Evolutionary conservation across 2,888 invertebrate species (phyloP).

Genomic region (Resseliella maxima): DNA sequence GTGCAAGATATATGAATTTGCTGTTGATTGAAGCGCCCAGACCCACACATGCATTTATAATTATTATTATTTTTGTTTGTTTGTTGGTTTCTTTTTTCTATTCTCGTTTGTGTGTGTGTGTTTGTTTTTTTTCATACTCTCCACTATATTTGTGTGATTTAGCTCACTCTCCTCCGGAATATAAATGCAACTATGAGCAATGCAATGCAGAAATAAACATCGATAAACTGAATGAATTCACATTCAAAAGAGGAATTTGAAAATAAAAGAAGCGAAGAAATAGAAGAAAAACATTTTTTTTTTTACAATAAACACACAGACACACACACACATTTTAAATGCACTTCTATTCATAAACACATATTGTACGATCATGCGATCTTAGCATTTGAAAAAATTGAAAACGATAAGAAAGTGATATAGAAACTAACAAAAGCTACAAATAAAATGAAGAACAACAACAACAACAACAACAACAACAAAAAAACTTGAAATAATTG

Average conservation of each 20-base stretch:
- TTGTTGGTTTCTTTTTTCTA: no score
- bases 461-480: no score
- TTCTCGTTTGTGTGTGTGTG: no score
- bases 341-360: background rate
- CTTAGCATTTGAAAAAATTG: background rate
- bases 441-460: no score
- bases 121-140: no score
- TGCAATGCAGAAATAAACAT: background rate
- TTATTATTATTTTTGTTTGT: background rate
- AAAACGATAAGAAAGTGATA: constrained; percentile 20
- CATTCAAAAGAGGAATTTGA: no score
- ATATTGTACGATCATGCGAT: background rate
- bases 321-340: background rate
- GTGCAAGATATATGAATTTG: background rate
- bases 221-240: no score
- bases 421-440: background rate
- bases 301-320: background rate
- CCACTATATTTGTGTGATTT: no score
- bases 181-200: background rate
- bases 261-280: background rate
- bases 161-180: no score
- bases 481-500: background rate
- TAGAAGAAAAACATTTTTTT: background rate
- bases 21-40: background rate
- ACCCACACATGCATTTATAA: constrained; percentile 40